These are phyloP conservation scores for Enteromius mattozi DNA, from an alignment of 2,797 vertebrate genomes.

Conservation along the genomic window DNA sequence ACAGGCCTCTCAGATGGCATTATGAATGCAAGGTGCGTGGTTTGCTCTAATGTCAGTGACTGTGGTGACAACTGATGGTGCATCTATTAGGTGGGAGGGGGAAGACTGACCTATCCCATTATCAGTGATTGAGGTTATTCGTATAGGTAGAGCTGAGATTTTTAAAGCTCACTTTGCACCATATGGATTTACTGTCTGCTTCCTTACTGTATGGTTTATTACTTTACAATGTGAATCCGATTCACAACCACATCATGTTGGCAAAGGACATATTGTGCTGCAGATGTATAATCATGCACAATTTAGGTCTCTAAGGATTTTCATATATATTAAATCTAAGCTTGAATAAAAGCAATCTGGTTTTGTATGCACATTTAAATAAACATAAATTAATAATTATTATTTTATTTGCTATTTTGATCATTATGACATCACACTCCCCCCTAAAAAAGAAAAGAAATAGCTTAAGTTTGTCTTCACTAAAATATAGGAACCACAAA, in stretches of 20 bases:
- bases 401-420: background rate
- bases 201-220: conserved; percentile 79
- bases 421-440: background rate
- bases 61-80: conserved; percentile 73
- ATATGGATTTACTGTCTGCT: conserved; percentile 81
- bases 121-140: conserved; percentile 82
- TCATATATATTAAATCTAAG: background rate
- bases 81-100: conserved; percentile 71
- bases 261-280: conserved; percentile 67
- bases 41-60: conserved; percentile 52
- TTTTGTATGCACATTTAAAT: background rate
- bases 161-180: conserved; percentile 78
- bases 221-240: conserved; percentile 79
- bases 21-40: conserved; percentile 37
- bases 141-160: conserved; percentile 78
- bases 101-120: conserved; percentile 80
- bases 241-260: conserved; percentile 24
- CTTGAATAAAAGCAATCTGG: background rate
- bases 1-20: conserved; percentile 20
- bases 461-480: background rate
- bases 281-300: conserved; percentile 60
- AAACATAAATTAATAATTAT: background rate
- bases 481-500: conserved; percentile 42
- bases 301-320: background rate
- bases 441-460: background rate